phyloP scores from a whole-genome alignment of 2,888 invertebrate genomes.

The Heliconius hortense region DNA sequence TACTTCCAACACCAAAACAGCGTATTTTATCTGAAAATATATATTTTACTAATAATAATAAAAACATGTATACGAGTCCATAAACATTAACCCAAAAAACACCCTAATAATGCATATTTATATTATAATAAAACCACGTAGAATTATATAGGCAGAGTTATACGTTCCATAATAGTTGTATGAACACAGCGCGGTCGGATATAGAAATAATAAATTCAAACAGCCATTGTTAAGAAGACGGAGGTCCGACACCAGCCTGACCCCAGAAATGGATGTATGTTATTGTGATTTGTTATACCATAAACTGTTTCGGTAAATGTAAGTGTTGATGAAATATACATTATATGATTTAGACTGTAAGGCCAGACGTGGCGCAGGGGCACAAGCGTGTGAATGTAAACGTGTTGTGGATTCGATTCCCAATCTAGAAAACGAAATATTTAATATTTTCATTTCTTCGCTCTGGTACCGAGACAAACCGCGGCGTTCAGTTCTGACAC shows the following conservation, averaged over 20 bases:
- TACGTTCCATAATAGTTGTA: neutral
- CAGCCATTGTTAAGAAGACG: constrained; percentile 46
- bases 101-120: neutral
- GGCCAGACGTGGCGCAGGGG: too few relatives aligned
- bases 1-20: neutral
- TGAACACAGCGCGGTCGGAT: constrained; percentile 8
- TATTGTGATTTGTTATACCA: neutral
- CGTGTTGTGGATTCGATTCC: neutral
- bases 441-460: neutral
- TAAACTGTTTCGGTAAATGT: neutral
- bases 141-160: neutral
- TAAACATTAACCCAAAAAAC: constrained; percentile 4
- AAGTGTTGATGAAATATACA: constrained; percentile 10
- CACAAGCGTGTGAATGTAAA: too few relatives aligned
- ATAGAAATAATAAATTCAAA: constrained; percentile 43
- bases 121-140: neutral
- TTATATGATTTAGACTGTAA: neutral
- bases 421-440: neutral
- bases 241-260: constrained; percentile 43
- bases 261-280: constrained; percentile 9
- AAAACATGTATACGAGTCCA: neutral
- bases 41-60: neutral
- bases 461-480: too few relatives aligned
- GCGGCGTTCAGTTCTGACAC: too few relatives aligned
- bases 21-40: neutral